A percentile compares a stretch with the other conserved stretches of the same genome.
Evolutionary conservation across 2,113 vertebrate genomes (phyloP).

Genomic region (Emydocephalus ijimae): DNA sequence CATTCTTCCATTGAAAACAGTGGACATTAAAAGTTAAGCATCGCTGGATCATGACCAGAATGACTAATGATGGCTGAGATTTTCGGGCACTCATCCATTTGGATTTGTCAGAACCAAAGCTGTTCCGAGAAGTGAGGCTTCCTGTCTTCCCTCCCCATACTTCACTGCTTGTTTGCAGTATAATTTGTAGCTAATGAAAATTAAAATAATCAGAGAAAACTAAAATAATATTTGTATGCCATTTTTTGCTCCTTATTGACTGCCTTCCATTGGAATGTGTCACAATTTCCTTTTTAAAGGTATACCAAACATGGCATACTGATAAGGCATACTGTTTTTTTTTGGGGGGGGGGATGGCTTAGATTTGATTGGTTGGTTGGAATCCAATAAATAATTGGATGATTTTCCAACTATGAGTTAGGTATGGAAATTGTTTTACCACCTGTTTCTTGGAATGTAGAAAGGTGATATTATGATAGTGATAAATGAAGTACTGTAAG

Average conservation of each 20-base stretch:
- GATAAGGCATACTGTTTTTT: not conserved
- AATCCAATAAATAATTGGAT: constrained; percentile 14
- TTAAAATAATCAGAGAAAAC: not conserved
- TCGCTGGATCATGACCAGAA: not conserved
- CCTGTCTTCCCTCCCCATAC: not conserved
- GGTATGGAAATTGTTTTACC: constrained; percentile 3
- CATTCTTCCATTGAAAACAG: not conserved
- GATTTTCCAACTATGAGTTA: constrained; percentile 9
- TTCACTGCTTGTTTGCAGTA: not conserved
- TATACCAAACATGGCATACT: not conserved
- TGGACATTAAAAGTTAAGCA: not conserved
- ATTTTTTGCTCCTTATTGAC: not conserved
- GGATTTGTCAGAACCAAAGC: not conserved
- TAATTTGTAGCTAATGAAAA: constrained; percentile 6
- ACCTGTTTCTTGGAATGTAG: constrained; percentile 9
- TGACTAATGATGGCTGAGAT: not conserved
- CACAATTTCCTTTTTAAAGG: constrained; percentile 12
- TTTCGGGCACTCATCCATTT: not conserved
- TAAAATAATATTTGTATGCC: not conserved
- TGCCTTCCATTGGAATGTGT: not conserved
- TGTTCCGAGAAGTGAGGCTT: constrained; percentile 5
- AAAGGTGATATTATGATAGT: not conserved
- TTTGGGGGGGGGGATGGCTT: not conserved
- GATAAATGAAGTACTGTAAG: not conserved
- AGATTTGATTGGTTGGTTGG: constrained; percentile 8